phyloP scores from a whole-genome alignment of 2,888 invertebrate genomes.

The Lottia gigantea region DNA sequence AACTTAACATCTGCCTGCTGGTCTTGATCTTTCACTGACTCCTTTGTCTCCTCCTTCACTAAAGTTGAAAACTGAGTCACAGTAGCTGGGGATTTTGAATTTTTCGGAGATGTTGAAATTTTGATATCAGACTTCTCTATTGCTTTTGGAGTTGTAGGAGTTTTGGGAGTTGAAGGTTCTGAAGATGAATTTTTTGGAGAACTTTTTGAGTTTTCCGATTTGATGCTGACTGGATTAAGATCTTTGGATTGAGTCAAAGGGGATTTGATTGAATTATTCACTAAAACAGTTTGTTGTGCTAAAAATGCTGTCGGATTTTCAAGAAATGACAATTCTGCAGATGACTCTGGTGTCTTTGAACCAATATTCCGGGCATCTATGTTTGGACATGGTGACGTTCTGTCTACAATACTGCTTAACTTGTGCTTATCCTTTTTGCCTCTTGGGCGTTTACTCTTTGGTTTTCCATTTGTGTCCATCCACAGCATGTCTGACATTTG shows the following conservation, averaged over 20 bases:
- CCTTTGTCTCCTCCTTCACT: not conserved
- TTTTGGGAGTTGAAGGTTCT: not conserved
- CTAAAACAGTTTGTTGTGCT: constrained; percentile 87
- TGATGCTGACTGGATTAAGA: not conserved
- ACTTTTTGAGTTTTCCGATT: not conserved
- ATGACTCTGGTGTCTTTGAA: constrained; percentile 12
- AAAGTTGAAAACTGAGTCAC: not conserved
- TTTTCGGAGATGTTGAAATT: not conserved
- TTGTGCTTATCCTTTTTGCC: constrained; percentile 48
- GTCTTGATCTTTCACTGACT: not conserved
- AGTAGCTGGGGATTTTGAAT: not conserved
- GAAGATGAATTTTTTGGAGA: not conserved
- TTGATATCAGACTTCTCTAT: not conserved
- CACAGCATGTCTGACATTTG: constrained; percentile 33
- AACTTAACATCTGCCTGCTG: not conserved
- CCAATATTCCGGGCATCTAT: constrained; percentile 73
- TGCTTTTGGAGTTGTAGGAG: not conserved
- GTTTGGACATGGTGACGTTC: constrained; percentile 72
- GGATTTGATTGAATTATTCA: constrained; percentile 66
- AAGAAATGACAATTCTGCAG: constrained; percentile 76
- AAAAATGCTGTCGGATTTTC: constrained; percentile 92
- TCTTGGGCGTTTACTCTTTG: constrained; percentile 37
- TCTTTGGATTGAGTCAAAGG: constrained; percentile 11
- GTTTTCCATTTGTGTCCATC: constrained; percentile 36
- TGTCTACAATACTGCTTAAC: constrained; percentile 47